phyloP scores from a whole-genome alignment of 2,888 invertebrate species.

The Mimas tiliae region DNA sequence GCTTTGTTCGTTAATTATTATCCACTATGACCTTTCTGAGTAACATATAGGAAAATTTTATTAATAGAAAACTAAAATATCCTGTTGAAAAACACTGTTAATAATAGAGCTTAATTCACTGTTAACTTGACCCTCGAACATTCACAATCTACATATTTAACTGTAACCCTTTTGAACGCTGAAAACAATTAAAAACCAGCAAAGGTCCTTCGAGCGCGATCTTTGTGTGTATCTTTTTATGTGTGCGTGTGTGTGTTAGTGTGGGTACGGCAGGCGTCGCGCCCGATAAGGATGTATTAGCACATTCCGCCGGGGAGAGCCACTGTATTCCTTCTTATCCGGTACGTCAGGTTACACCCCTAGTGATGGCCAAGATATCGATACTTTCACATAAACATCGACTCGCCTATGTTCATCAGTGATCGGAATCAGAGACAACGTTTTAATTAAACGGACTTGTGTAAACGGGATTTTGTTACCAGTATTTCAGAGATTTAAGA shows the following conservation, averaged over 20 bases:
- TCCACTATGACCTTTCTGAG: too few relatives aligned
- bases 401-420: not conserved
- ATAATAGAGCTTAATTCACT: not conserved
- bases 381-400: slow-evolving; percentile 31
- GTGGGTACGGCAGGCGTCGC: slow-evolving; percentile 54
- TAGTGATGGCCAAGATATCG: slow-evolving; percentile 64
- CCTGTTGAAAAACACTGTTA: not conserved
- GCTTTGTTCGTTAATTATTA: too few relatives aligned
- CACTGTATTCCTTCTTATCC: slow-evolving; percentile 83
- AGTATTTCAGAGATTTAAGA: not conserved
- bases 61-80: too few relatives aligned
- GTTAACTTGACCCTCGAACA: not conserved
- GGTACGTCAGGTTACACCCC: slow-evolving; percentile 82
- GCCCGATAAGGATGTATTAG: slow-evolving; percentile 83
- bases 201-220: slow-evolving; percentile 22
- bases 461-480: not conserved
- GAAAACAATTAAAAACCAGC: slow-evolving; percentile 13
- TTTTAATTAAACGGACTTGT: slow-evolving; percentile 1
- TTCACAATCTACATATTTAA: not conserved
- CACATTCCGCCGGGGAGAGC: slow-evolving; percentile 78
- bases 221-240: slow-evolving; percentile 28
- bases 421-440: slow-evolving; percentile 4
- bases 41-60: too few relatives aligned
- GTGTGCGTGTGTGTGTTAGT: slow-evolving; percentile 42
- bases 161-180: not conserved